Evolutionary conservation across 2,113 vertebrate genomes (phyloP).

Genomic region (Ciconia maguari): DNA sequence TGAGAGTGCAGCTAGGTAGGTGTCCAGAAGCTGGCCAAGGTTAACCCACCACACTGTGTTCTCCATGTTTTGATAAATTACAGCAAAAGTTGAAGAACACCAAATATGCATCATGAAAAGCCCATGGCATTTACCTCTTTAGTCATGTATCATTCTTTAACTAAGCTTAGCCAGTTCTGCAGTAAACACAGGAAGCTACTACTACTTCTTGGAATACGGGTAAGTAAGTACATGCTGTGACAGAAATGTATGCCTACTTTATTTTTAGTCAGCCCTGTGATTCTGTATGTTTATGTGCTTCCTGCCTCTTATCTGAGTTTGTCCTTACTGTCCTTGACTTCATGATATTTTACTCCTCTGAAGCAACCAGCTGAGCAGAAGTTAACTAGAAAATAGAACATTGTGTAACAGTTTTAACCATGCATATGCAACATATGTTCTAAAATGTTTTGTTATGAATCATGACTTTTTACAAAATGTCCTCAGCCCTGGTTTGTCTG

Average conservation of each 20-base stretch:
- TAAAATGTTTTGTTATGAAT: conserved; percentile 37
- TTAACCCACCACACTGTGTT: neutral
- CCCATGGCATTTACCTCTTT: neutral
- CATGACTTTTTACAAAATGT: conserved; percentile 46
- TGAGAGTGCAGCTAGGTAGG: rapidly evolving
- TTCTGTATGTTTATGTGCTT: neutral
- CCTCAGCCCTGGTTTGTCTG: neutral
- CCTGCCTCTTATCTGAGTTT: neutral
- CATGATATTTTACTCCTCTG: neutral
- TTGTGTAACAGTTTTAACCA: neutral
- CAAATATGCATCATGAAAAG: neutral
- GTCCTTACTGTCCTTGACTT: neutral
- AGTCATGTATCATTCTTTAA: neutral
- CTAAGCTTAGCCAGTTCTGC: neutral
- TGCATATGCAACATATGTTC: neutral
- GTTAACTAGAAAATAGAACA: neutral
- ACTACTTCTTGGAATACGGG: neutral
- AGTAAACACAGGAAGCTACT: neutral
- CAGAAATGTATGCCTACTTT: neutral
- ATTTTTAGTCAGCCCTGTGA: neutral
- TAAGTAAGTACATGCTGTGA: neutral
- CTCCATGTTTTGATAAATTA: neutral
- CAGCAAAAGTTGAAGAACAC: neutral
- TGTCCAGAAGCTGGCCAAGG: neutral
- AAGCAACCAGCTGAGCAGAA: neutral